Conservation (phyloP, 2,113 vertebrate species). For the Rhizomys pruinosus region DNA sequence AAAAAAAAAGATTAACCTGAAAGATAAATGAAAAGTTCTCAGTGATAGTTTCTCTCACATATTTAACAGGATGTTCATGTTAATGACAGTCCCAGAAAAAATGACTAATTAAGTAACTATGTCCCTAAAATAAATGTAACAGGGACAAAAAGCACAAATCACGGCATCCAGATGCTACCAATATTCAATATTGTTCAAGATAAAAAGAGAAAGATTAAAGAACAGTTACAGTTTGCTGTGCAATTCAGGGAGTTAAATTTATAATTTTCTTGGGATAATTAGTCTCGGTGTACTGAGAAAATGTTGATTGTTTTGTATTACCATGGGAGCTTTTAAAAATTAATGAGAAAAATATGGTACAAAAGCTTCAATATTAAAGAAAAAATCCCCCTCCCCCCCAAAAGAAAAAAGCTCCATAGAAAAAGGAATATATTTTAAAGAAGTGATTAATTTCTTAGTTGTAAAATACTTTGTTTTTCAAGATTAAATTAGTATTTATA, state of each 20-base stretch:
- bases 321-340: background rate
- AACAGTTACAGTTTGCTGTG: background rate
- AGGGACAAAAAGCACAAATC: background rate
- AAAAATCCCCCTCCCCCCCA: too few relatives aligned
- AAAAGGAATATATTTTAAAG: conserved; percentile 2
- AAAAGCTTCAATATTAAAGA: background rate
- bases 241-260: background rate
- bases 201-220: conserved; percentile 22
- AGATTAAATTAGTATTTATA: background rate
- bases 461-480: background rate
- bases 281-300: background rate
- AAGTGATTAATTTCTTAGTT: background rate
- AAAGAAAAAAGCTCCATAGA: too few relatives aligned
- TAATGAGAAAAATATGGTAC: background rate
- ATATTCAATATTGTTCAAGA: background rate
- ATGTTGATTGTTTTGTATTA: background rate
- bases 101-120: background rate
- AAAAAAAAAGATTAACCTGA: background rate
- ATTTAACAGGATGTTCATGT: background rate
- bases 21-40: background rate
- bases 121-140: background rate
- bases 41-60: background rate
- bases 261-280: background rate
- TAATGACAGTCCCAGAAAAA: background rate
- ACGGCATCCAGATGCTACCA: background rate